These are phyloP conservation scores for Zoanthus solanderi DNA, from an alignment of 92 coral and sea anemone species.

Conservation along the genomic window DNA sequence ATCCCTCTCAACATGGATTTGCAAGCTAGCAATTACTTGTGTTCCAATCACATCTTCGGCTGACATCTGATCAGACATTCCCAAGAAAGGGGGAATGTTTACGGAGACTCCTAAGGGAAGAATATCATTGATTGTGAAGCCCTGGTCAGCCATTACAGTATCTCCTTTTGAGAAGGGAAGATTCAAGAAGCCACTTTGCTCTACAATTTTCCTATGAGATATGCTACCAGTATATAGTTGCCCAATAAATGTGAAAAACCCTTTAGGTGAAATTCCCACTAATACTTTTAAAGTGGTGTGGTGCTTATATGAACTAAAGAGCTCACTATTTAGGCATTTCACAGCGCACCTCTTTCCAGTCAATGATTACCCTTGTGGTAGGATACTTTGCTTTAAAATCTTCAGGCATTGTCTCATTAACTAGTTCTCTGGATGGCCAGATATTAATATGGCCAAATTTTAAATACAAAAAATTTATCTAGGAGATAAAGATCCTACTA, in stretches of 20 bases:
- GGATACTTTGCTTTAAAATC: constrained; percentile 44
- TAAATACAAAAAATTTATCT: constrained; percentile 58
- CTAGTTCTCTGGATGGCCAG: constrained; percentile 58
- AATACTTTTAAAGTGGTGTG: constrained; percentile 36
- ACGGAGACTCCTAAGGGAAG: constrained; percentile 61
- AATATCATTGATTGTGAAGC: not conserved
- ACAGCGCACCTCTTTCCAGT: constrained; percentile 30
- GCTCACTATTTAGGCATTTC: constrained; percentile 38
- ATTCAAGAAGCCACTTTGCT: not conserved
- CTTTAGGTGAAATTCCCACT: constrained; percentile 43
- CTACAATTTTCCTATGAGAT: not conserved
- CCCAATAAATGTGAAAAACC: constrained; percentile 32
- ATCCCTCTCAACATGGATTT: constrained; percentile 56
- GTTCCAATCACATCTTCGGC: constrained; percentile 66
- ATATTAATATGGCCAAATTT: constrained; percentile 57
- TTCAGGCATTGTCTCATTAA: constrained; percentile 51
- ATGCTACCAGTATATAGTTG: not conserved
- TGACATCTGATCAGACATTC: constrained; percentile 63
- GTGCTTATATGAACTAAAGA: constrained; percentile 35
- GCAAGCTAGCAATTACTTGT: constrained; percentile 62
- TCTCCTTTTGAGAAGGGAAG: constrained; percentile 1
- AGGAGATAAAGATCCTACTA: constrained; percentile 55
- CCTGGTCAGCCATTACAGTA: not conserved
- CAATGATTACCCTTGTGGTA: constrained; percentile 50
- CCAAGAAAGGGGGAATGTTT: constrained; percentile 61